A percentile compares a stretch with the other conserved stretches of the same genome.
phyloP scores from a whole-genome alignment of 2,888 invertebrate genomes.

The Mythimna ferrago region DNA sequence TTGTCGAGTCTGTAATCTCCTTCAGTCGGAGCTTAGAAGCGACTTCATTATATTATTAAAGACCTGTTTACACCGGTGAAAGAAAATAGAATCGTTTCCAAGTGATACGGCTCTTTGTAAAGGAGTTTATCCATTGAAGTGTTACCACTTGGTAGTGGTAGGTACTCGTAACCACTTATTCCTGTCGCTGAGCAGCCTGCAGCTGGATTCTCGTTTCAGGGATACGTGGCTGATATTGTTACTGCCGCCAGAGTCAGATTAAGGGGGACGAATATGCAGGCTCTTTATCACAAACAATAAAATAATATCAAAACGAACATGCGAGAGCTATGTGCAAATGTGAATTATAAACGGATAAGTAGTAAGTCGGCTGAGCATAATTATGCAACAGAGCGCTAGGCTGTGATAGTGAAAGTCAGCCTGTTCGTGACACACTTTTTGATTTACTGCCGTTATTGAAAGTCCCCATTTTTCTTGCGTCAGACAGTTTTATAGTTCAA shows the following conservation, averaged over 20 bases:
- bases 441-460: slow-evolving; percentile 61
- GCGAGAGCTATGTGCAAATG: slow-evolving; percentile 14
- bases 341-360: slow-evolving; percentile 41
- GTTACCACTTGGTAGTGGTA: not conserved
- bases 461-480: slow-evolving; percentile 59
- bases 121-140: not conserved
- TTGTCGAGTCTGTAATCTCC: not conserved
- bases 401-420: slow-evolving; percentile 73
- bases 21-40: not conserved
- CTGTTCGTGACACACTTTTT: slow-evolving; percentile 67
- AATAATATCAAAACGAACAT: not conserved
- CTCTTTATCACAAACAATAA: too few relatives aligned
- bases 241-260: too few relatives aligned
- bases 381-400: slow-evolving; percentile 63
- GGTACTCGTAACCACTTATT: not conserved
- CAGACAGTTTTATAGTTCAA: slow-evolving; percentile 60
- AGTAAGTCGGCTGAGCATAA: slow-evolving; percentile 38
- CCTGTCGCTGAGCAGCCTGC: too few relatives aligned
- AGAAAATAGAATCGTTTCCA: not conserved
- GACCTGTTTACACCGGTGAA: not conserved
- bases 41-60: not conserved
- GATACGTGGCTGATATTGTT: too few relatives aligned
- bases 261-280: too few relatives aligned
- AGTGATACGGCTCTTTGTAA: not conserved
- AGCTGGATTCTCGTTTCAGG: not conserved